Conservation (phyloP, 2,113 vertebrate genomes). For the Chionomys nivalis region DNA sequence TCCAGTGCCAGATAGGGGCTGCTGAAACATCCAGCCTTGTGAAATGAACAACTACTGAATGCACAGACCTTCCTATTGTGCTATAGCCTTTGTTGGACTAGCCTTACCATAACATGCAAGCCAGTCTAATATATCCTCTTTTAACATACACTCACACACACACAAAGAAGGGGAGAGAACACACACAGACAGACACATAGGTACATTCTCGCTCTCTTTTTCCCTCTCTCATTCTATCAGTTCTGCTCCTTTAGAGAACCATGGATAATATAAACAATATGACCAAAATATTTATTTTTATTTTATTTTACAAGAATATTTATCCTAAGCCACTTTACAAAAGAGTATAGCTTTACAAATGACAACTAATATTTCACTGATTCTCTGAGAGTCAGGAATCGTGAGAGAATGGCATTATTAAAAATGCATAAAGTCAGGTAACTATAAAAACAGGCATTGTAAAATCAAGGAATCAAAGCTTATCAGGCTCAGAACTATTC, state of each 20-base stretch:
- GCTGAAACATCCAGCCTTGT: not conserved
- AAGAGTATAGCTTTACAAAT: not conserved
- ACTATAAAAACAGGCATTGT: not conserved
- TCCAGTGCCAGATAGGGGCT: not conserved
- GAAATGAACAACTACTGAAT: not conserved
- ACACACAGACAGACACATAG: not conserved
- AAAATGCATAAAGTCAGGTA: not conserved
- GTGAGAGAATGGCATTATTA: not conserved
- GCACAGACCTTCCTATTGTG: not conserved
- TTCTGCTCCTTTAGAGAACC: not conserved
- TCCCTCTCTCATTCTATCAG: not conserved
- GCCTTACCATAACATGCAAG: not conserved
- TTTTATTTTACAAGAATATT: constrained; percentile 12
- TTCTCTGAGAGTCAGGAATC: not conserved
- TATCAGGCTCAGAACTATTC: not conserved
- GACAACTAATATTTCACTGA: not conserved
- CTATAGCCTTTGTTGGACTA: not conserved
- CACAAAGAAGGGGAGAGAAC: not conserved
- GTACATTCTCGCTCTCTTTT: not conserved
- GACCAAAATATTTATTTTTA: not conserved
- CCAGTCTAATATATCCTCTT: not conserved
- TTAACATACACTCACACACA: not conserved
- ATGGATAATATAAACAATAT: not conserved
- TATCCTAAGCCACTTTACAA: not conserved
- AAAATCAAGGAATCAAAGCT: not conserved